Evolutionary conservation across 2,113 vertebrate genomes (phyloP), one percentile per base, ranked within the genome.

Genomic region (Archocentrus centrarchus): DNA sequence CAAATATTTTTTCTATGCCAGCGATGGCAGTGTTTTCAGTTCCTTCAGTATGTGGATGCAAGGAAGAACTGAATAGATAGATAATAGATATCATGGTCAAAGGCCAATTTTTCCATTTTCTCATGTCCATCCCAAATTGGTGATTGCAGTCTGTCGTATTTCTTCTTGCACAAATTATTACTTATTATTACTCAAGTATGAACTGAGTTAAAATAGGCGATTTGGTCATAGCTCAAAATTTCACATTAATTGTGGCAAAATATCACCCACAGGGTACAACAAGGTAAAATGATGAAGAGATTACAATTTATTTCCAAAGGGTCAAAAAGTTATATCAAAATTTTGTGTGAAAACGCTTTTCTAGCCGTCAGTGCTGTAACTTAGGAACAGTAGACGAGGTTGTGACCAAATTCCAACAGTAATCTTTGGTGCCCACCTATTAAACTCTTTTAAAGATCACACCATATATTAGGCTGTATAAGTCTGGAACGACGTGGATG

Each of bases 401-500:
- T 5, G 47, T 73, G 44, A 73, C 17, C 24, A 27, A 20, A 53
- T 50, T 27, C 4, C 50, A 27, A 73, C 68, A 73, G 11, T 55
- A 55, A 73, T 32, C 47, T 73, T 55, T 73, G 47, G 27, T 73
- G 27, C 47, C 27, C 18, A 32, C 27, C 68, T 73, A 55, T 73
- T 53, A 73, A 73, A 35, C 27, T 55, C 11, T 47, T 55, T 55
- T 73, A 73, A 73, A 73, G 50, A 73, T 73, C 64, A 73, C 10
- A 11, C 27, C 50, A n/a, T 73, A 55, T 73, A 73, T 73, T 55
- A 55, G 18, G 6, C 68, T 55, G 17, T 73, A 1, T 73, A 73
- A 73, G 66, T 53, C 66, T 73, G 11, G 17, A 73, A 47, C 53
- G 68, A 14, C 47, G 2, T 73, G 44, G 66, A 20, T 32, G 47